Evolutionary conservation across 2,797 vertebrate species (phyloP).

Genomic region (Siniperca obscura): DNA sequence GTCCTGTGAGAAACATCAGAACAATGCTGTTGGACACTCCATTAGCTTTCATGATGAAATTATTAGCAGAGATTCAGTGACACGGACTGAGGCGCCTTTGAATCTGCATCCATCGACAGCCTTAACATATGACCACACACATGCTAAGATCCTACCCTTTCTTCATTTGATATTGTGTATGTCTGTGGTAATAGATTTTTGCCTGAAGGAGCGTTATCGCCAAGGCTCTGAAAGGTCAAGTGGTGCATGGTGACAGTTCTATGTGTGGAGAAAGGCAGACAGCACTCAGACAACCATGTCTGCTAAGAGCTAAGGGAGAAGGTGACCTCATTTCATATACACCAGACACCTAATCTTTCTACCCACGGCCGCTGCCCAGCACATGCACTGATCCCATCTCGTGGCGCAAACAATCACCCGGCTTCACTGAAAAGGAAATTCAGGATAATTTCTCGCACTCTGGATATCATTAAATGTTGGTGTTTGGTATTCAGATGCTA

Average conservation of each 20-base stretch:
- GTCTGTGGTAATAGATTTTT: slow-evolving; percentile 74
- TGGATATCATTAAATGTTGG: slow-evolving; percentile 59
- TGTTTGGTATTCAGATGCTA: slow-evolving; percentile 67
- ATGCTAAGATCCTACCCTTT: slow-evolving; percentile 49
- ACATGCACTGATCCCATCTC: slow-evolving; percentile 37
- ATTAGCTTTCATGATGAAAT: slow-evolving; percentile 64
- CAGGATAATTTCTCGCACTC: slow-evolving; percentile 37
- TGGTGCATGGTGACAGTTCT: slow-evolving; percentile 63
- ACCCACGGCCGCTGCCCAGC: slow-evolving; percentile 24
- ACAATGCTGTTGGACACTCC: slow-evolving; percentile 50
- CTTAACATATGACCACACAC: slow-evolving; percentile 46
- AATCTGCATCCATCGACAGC: slow-evolving; percentile 39
- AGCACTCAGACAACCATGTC: slow-evolving; percentile 73
- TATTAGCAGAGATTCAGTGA: slow-evolving; percentile 67
- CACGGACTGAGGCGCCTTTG: slow-evolving; percentile 51
- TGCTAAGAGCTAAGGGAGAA: slow-evolving; percentile 56
- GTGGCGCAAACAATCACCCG: slow-evolving; percentile 10
- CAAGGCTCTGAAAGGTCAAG: slow-evolving; percentile 76
- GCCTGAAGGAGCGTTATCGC: slow-evolving; percentile 66
- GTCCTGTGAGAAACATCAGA: slow-evolving; percentile 38
- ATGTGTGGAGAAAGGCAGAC: slow-evolving; percentile 70
- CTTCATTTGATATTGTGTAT: slow-evolving; percentile 64
- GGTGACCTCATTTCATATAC: slow-evolving; percentile 76
- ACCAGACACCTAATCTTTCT: slow-evolving; percentile 63
- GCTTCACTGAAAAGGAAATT: slow-evolving; percentile 49